These are phyloP conservation scores for Minunthozetes semirufus DNA, from an alignment of 2,888 invertebrate species.

Conservation along the genomic window DNA sequence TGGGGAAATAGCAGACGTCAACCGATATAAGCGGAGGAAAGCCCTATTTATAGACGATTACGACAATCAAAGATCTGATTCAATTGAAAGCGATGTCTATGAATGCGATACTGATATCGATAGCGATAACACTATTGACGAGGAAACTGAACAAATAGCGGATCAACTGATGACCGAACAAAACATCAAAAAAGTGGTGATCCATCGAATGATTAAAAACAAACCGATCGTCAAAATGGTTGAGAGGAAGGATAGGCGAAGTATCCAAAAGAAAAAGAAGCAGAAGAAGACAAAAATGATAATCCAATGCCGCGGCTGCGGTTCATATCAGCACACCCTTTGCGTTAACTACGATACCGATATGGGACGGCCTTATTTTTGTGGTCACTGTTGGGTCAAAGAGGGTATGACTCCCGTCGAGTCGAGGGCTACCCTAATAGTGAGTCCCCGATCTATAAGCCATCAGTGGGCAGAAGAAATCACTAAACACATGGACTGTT, in stretches of 20 bases:
- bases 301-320: conserved; percentile 57
- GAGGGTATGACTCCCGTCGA: conserved; percentile 49
- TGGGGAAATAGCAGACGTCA: not conserved
- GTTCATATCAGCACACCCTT: conserved; percentile 57
- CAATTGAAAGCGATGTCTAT: not conserved
- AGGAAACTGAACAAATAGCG: not conserved
- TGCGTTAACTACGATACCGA: conserved; percentile 55
- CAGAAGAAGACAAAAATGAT: not conserved
- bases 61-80: not conserved
- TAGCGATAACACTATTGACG: not conserved
- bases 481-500: conserved; percentile 55
- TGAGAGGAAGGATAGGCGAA: conserved; percentile 14
- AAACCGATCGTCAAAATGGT: conserved; percentile 23
- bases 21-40: not conserved
- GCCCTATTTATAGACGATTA: not conserved
- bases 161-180: not conserved
- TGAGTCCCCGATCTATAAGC: conserved; percentile 61
- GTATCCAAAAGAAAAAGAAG: not conserved
- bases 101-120: not conserved
- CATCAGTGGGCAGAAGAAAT: conserved; percentile 69
- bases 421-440: conserved; percentile 62
- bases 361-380: conserved; percentile 53
- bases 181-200: not conserved
- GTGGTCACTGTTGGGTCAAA: conserved; percentile 60
- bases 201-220: not conserved